Conservation (phyloP, 1,140 invertebrate species). For the Microplitis mediator region DNA sequence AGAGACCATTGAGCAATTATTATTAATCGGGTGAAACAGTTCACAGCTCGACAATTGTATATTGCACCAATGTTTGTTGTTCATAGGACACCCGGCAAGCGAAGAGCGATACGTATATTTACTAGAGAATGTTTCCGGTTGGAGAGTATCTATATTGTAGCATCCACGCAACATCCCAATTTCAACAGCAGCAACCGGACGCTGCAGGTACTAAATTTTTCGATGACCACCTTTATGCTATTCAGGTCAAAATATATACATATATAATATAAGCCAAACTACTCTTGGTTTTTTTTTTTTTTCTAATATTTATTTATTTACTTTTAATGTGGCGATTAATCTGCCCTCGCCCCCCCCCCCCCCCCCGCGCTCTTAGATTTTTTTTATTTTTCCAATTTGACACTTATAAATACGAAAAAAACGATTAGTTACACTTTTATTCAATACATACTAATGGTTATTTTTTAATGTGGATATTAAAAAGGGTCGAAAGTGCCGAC, state of each 20-base stretch:
- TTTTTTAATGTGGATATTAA: too few relatives aligned
- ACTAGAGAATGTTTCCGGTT: conserved; percentile 48
- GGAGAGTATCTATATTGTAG: conserved; percentile 10
- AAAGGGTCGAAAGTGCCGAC: too few relatives aligned
- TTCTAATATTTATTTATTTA: not conserved
- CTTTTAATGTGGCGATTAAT: not conserved
- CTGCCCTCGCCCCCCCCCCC: too few relatives aligned
- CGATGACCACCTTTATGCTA: not conserved
- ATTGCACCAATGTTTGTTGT: conserved; percentile 33
- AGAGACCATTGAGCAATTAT: conserved; percentile 27
- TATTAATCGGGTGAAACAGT: conserved; percentile 26
- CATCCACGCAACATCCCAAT: not conserved
- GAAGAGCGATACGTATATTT: conserved; percentile 62
- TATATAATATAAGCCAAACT: not conserved
- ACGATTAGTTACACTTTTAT: too few relatives aligned
- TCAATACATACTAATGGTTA: too few relatives aligned
- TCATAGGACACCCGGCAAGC: conserved; percentile 46
- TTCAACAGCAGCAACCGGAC: not conserved
- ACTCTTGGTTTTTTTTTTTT: not conserved
- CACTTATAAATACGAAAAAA: too few relatives aligned
- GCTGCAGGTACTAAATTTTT: conserved; percentile 27
- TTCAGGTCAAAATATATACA: not conserved
- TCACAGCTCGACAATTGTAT: conserved; percentile 27
- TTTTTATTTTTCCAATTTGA: not conserved
- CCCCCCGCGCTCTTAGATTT: not conserved